phyloP scores from a whole-genome alignment of 2,888 invertebrate species.

The Pasiphila rectangulata region DNA sequence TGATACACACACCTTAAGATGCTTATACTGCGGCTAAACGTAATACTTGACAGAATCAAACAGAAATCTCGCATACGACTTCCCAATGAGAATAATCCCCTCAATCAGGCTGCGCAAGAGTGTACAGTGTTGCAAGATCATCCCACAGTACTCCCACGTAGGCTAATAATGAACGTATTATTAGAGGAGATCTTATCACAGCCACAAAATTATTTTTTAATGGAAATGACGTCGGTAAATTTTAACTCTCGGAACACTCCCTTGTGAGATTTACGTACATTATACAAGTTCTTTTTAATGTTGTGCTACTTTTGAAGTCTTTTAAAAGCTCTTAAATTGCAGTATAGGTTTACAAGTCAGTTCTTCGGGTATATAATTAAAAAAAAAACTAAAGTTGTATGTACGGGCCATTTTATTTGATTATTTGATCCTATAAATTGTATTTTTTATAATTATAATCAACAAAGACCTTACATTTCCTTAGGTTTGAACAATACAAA shows the following conservation, averaged over 20 bases:
- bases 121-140: slow-evolving; percentile 32
- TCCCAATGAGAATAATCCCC: slow-evolving; percentile 9
- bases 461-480: too few relatives aligned
- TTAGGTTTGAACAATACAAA: too few relatives aligned
- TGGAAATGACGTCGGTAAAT: slow-evolving; percentile 10
- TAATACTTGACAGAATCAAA: neutral
- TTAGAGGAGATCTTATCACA: slow-evolving; percentile 27
- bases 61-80: neutral
- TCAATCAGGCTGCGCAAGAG: slow-evolving; percentile 24
- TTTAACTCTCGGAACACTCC: neutral
- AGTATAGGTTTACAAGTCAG: too few relatives aligned
- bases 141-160: slow-evolving; percentile 32
- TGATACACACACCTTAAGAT: too few relatives aligned
- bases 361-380: too few relatives aligned
- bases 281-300: neutral
- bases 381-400: too few relatives aligned
- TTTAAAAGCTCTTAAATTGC: too few relatives aligned
- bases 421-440: neutral
- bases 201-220: slow-evolving; percentile 13
- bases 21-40: too few relatives aligned
- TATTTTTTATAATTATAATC: neutral
- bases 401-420: too few relatives aligned
- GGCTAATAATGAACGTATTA: slow-evolving; percentile 28
- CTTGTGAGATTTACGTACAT: neutral
- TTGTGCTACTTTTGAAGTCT: too few relatives aligned